Conservation (phyloP, 2,797 vertebrate species). For the Hephaestus fuliginosus region DNA sequence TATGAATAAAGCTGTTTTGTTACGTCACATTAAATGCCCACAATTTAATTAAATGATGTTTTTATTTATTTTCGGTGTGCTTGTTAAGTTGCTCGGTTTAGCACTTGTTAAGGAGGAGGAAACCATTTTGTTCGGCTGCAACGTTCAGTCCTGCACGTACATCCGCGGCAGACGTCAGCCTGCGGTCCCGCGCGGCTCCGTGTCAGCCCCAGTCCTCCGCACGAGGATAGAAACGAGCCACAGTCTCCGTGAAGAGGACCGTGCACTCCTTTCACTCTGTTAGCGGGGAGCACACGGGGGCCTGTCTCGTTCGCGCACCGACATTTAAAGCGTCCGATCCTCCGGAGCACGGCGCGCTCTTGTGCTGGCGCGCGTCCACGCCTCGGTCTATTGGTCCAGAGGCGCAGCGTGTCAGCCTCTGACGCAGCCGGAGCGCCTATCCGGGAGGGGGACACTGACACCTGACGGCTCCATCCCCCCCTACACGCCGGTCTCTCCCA, state of each 20-base stretch:
- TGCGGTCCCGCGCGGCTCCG: too few species aligned
- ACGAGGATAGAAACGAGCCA: not conserved
- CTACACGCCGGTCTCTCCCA: slow-evolving; percentile 35
- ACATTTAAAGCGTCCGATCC: not conserved
- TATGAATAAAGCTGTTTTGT: not conserved
- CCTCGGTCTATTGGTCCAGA: slow-evolving; percentile 71
- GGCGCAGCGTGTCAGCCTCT: slow-evolving; percentile 60
- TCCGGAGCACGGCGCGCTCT: slow-evolving; percentile 1
- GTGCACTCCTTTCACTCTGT: rapidly evolving
- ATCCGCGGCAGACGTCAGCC: slow-evolving; percentile 15
- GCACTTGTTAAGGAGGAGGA: slow-evolving; percentile 23
- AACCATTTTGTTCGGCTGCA: slow-evolving; percentile 53
- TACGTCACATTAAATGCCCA: not conserved
- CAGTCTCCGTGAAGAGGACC: not conserved
- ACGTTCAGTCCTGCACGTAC: slow-evolving; percentile 76
- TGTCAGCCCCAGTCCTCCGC: not conserved
- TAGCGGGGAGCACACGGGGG: not conserved
- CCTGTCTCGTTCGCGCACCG: not conserved
- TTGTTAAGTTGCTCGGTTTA: slow-evolving; percentile 10
- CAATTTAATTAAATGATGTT: not conserved
- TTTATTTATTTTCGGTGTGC: rapidly evolving
- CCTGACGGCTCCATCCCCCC: slow-evolving; percentile 65
- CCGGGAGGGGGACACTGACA: slow-evolving; percentile 63
- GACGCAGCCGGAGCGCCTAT: slow-evolving; percentile 75
- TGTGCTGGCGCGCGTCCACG: slow-evolving; percentile 14